These are phyloP conservation scores for Trichechus manatus DNA, from an alignment of 2,113 vertebrate genomes.

Conservation along the genomic window DNA sequence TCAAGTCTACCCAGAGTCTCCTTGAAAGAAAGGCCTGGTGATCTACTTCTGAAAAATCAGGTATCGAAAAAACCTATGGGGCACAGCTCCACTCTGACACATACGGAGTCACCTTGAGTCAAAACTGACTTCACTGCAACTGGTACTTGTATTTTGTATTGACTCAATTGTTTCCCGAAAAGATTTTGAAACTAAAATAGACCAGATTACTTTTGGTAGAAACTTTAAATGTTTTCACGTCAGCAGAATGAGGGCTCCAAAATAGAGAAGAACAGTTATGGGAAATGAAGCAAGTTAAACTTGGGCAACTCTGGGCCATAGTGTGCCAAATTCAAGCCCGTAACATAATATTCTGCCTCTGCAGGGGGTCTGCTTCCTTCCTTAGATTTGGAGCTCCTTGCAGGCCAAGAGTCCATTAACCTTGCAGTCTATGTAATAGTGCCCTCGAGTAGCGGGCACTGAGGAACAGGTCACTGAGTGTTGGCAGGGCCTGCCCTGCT, in stretches of 20 bases:
- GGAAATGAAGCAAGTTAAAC: not conserved
- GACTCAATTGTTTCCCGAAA: not conserved
- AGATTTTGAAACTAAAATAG: not conserved
- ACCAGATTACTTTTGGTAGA: not conserved
- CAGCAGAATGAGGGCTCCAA: not conserved
- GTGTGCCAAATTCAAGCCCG: not conserved
- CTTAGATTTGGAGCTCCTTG: not conserved
- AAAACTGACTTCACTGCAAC: too few relatives aligned
- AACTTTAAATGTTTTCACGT: not conserved
- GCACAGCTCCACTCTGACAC: too few relatives aligned
- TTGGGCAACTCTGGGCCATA: not conserved
- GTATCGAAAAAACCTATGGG: too few relatives aligned
- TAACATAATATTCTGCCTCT: not conserved
- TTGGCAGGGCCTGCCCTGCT: not conserved
- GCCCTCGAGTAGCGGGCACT: rapidly evolving
- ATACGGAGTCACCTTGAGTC: too few relatives aligned
- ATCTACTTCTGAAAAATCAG: too few relatives aligned
- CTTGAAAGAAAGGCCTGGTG: too few relatives aligned
- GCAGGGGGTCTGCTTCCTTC: too few relatives aligned
- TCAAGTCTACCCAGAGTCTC: too few relatives aligned
- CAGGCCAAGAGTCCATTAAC: not conserved
- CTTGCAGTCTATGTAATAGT: not conserved
- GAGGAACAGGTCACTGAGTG: not conserved
- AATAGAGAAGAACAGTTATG: rapidly evolving
- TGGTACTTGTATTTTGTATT: not conserved